These are phyloP conservation scores for Mycalesis mineus DNA, from an alignment of 2,888 invertebrate species.

Conservation along the genomic window DNA sequence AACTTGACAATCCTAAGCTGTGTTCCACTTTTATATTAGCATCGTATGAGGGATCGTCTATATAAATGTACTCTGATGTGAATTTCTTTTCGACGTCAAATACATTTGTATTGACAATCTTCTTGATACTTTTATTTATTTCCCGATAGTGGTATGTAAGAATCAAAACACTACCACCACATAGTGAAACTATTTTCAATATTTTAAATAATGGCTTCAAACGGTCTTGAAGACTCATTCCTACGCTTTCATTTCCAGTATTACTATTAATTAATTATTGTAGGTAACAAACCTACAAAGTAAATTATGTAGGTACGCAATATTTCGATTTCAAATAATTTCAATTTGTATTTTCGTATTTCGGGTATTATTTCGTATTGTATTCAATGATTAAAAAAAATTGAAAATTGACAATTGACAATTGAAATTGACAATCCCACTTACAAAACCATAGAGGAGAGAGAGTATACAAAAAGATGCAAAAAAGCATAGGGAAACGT, in stretches of 20 bases:
- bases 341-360: no score
- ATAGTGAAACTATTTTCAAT: constrained; percentile 46
- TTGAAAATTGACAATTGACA: no score
- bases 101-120: constrained; percentile 58
- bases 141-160: constrained; percentile 52
- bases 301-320: no score
- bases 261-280: no score
- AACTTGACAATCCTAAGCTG: constrained; percentile 44
- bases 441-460: no score
- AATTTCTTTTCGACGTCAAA: constrained; percentile 63
- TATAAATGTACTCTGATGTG: constrained; percentile 65
- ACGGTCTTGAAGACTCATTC: constrained; percentile 54
- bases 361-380: no score
- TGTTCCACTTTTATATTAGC: constrained; percentile 48
- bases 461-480: no score
- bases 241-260: not conserved
- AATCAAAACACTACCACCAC: constrained; percentile 46
- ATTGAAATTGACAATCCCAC: no score
- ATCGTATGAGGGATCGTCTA: constrained; percentile 63
- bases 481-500: no score
- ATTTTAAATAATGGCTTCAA: constrained; percentile 46
- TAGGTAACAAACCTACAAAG: no score
- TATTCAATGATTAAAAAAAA: no score
- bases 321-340: no score
- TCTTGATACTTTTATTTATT: constrained; percentile 46